Conservation (phyloP, 2,113 vertebrate species). For the Antennarius striatus region DNA sequence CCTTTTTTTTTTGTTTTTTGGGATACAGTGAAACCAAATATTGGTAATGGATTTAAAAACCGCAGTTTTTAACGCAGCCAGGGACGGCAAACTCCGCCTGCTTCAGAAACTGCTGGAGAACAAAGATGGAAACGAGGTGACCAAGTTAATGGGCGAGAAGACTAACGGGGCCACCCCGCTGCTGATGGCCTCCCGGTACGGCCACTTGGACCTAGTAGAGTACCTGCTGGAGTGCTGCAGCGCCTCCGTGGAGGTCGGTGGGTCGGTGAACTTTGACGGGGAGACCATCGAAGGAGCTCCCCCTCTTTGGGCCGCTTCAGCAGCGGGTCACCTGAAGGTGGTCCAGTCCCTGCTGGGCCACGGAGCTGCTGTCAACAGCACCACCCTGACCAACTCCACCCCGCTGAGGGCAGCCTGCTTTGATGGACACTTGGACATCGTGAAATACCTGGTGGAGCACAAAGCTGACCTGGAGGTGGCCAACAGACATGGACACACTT, state of each 20-base stretch:
- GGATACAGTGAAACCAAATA: not conserved
- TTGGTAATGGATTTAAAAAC: slow-evolving; percentile 95
- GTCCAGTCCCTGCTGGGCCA: slow-evolving; percentile 94
- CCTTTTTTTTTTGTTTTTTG: not conserved
- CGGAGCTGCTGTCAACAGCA: slow-evolving; percentile 96
- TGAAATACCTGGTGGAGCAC: slow-evolving; percentile 96
- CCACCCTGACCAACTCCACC: slow-evolving; percentile 95
- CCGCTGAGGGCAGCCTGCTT: slow-evolving; percentile 96
- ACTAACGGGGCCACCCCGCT: slow-evolving; percentile 95
- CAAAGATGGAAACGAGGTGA: slow-evolving; percentile 91
- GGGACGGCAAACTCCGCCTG: slow-evolving; percentile 95
- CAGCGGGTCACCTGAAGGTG: slow-evolving; percentile 94
- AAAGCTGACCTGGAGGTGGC: slow-evolving; percentile 96
- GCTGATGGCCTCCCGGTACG: slow-evolving; percentile 95
- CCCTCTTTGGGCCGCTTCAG: slow-evolving; percentile 94
- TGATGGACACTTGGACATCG: slow-evolving; percentile 96
- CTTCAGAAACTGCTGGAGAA: slow-evolving; percentile 94
- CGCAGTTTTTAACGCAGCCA: slow-evolving; percentile 96
- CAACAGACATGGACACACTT: slow-evolving; percentile 96
- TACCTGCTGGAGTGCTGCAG: slow-evolving; percentile 94
- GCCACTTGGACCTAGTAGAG: slow-evolving; percentile 96
- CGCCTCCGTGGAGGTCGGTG: slow-evolving; percentile 91
- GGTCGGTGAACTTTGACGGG: slow-evolving; percentile 96
- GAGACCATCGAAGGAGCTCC: slow-evolving; percentile 98
- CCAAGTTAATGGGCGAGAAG: slow-evolving; percentile 90